Base-by-base conservation (phyloP, 1,140 invertebrate genomes). In the Dendroctonus valens region DNA sequence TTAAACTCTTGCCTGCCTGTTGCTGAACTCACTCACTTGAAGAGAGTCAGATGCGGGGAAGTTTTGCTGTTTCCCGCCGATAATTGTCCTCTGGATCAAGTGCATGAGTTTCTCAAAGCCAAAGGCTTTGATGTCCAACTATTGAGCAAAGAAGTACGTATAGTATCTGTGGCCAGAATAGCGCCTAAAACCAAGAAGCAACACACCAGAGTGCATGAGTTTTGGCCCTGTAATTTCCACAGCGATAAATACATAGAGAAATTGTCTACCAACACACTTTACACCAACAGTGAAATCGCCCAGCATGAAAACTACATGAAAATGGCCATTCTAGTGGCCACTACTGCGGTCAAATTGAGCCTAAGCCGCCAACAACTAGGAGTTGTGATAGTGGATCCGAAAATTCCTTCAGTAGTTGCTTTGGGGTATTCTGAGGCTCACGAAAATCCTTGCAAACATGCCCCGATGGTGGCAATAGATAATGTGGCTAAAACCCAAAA, bases 151-250 rank as follows among this genome's bases (percentile, higher is more conserved):
- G 76, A 83, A 41, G 82, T 89, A 1, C 78, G 80, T 67, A 74
- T 84, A 3, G 63, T 82, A 0, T 63, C 82, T 38, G 90, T 96
- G 0, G 85, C 91, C 0, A 74, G 77, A 44, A 73, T 69, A 5
- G 70, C 83, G 9, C 88, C 90, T 5, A 83, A 84, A 71, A 85
- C 90, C 1, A 84, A 85, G 57, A 76, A 75, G 49, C 93, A 96
- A 73, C 90, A 86, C 75, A 78, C 85, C 7, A 78, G 81, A 70
- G 83, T 84, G 3, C 81, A 81, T 2, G 79, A 81, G 64, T 77
- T 86, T 41, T 97, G 94, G 94, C 90, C 93, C 0, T 85, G 90
- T 37, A 93, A 91, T 76, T 96, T 96, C 81, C 89, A 92, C 82
- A 89, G 85, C 50, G 88, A 92, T 75, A 83, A 84, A 68, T 85